These are phyloP conservation scores for Hydrolagus colliei DNA, from an alignment of 2,797 vertebrate genomes.

Conservation along the genomic window DNA sequence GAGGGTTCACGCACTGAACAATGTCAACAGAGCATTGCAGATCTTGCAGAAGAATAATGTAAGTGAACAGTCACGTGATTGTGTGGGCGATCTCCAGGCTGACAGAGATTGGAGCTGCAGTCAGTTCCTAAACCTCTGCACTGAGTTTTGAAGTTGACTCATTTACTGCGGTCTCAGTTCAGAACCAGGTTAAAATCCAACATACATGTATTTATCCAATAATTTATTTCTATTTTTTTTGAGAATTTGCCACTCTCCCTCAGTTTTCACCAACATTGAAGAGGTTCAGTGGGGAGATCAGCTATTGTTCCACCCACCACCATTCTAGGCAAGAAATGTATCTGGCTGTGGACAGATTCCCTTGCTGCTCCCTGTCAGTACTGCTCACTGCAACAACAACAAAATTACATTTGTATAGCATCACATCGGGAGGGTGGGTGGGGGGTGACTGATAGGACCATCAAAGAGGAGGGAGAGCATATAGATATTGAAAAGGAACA, in stretches of 20 bases:
- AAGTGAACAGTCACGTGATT: conserved; percentile 51
- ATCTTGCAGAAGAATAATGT: conserved; percentile 94
- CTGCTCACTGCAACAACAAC: neutral
- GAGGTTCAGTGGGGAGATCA: neutral
- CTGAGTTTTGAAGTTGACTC: neutral
- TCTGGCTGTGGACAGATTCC: neutral
- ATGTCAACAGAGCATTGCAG: conserved; percentile 92
- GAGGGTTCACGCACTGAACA: conserved; percentile 91
- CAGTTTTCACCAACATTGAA: neutral
- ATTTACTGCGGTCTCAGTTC: conserved; percentile 18
- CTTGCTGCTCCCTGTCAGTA: neutral
- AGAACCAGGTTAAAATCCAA: conserved; percentile 33
- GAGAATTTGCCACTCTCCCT: no score
- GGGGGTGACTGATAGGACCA: no score
- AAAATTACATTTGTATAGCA: no score
- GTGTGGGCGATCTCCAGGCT: conserved; percentile 16
- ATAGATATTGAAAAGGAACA: no score
- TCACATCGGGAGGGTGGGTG: no score
- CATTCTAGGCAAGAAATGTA: neutral
- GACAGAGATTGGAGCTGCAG: neutral
- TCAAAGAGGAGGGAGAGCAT: no score
- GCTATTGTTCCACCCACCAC: neutral
- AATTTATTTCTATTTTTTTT: neutral
- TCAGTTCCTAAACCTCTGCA: neutral
- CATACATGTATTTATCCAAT: neutral